These are phyloP conservation scores for Bedellia somnulentella DNA, from an alignment of 2,888 invertebrate species.

Conservation along the genomic window DNA sequence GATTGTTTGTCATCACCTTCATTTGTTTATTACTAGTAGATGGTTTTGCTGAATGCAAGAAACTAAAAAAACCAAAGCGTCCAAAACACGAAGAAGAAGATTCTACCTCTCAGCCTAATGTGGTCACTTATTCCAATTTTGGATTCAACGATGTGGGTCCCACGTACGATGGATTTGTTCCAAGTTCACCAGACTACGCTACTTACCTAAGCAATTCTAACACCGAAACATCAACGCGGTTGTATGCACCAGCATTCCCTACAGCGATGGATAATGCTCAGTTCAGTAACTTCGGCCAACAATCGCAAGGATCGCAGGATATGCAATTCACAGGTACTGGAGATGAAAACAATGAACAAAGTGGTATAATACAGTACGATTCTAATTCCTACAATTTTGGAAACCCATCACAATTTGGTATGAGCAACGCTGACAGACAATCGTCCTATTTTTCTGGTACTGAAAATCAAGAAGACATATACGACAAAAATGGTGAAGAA, in stretches of 20 bases:
- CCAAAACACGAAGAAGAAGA: constrained; percentile 22
- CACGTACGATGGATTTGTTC: constrained; percentile 36
- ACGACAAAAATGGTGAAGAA: constrained; percentile 17
- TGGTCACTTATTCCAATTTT: constrained; percentile 46
- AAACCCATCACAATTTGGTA: constrained; percentile 22
- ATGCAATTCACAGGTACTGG: constrained; percentile 14
- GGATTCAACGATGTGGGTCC: constrained; percentile 46
- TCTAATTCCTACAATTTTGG: constrained; percentile 24
- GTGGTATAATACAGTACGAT: constrained; percentile 27
- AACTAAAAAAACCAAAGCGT: constrained; percentile 27
- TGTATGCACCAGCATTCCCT: constrained; percentile 43
- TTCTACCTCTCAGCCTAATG: constrained; percentile 36
- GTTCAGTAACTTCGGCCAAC: constrained; percentile 20
- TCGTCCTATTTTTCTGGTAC: no score
- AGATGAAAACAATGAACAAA: constrained; percentile 20
- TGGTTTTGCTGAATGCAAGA: constrained; percentile 23
- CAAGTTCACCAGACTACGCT: constrained; percentile 41
- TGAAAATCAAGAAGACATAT: constrained; percentile 20
- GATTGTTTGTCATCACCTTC: constrained; percentile 15
- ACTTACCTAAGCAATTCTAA: constrained; percentile 21
- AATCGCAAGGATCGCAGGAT: constrained; percentile 20
- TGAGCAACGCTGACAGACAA: constrained; percentile 10
- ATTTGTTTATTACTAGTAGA: constrained; percentile 21
- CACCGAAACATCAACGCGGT: constrained; percentile 30
- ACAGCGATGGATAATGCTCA: constrained; percentile 31